These are phyloP conservation scores for Ceramica pisi DNA, from an alignment of 2,888 invertebrate genomes.

Conservation along the genomic window DNA sequence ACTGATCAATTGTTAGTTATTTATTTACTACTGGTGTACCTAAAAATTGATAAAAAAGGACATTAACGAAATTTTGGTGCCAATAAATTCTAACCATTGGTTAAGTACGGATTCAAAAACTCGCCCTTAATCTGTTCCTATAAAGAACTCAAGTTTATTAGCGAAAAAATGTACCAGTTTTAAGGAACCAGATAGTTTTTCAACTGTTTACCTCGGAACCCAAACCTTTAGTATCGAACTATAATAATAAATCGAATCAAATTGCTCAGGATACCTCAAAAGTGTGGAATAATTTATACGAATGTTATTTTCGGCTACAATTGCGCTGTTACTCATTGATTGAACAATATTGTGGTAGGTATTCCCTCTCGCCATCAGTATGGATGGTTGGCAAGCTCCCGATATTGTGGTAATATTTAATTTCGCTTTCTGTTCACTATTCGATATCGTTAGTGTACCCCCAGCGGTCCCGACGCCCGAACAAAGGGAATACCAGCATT, in stretches of 20 bases:
- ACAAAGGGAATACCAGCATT: slow-evolving; percentile 49
- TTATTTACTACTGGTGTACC: no score
- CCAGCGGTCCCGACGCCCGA: slow-evolving; percentile 26
- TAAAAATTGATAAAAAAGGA: no score
- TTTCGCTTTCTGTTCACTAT: slow-evolving; percentile 44
- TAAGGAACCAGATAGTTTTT: background rate
- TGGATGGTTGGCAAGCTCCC: slow-evolving; percentile 16
- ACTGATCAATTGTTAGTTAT: no score
- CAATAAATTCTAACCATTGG: no score
- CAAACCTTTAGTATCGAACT: slow-evolving; percentile 26
- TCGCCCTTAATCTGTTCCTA: background rate
- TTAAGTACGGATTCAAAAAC: no score
- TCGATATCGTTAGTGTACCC: slow-evolving; percentile 53
- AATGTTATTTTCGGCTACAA: slow-evolving; percentile 41
- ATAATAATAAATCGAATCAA: slow-evolving; percentile 38
- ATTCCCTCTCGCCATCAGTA: slow-evolving; percentile 24
- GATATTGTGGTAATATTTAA: slow-evolving; percentile 46
- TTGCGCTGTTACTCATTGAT: slow-evolving; percentile 25
- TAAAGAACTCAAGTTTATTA: background rate
- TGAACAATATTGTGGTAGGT: slow-evolving; percentile 36
- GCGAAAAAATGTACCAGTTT: background rate
- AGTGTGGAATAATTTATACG: slow-evolving; percentile 44
- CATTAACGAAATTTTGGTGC: no score
- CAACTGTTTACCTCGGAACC: slow-evolving; percentile 21
- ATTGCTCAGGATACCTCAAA: slow-evolving; percentile 55